phyloP scores from a whole-genome alignment of 2,113 vertebrate species.

The Platysternon megacephalum region DNA sequence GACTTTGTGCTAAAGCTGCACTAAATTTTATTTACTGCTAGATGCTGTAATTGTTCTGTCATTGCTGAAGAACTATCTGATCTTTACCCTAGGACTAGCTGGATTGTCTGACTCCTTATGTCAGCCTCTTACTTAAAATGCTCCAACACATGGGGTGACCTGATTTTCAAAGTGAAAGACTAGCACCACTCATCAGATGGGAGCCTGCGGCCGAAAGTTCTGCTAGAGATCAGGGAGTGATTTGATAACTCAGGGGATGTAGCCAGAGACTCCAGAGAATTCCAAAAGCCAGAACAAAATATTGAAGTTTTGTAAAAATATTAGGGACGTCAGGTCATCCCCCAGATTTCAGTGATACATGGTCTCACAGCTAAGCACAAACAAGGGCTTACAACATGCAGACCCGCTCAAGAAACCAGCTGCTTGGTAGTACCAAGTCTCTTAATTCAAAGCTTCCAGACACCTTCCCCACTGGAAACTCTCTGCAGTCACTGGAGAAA shows the following conservation, averaged over 20 bases:
- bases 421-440: neutral
- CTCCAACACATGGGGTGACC: neutral
- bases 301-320: neutral
- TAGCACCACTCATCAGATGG: neutral
- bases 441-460: neutral
- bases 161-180: neutral
- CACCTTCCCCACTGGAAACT: neutral
- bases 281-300: neutral
- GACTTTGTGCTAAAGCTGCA: slow-evolving; percentile 55
- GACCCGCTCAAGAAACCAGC: neutral
- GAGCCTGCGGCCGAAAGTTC: neutral
- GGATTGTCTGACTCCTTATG: slow-evolving; percentile 51
- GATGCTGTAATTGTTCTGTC: slow-evolving; percentile 71
- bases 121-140: slow-evolving; percentile 42
- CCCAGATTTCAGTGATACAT: rapidly evolving
- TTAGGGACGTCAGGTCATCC: neutral
- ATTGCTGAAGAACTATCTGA: slow-evolving; percentile 70
- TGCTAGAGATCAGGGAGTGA: neutral
- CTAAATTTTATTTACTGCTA: slow-evolving; percentile 60
- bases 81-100: slow-evolving; percentile 54
- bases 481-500: neutral
- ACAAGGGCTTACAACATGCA: neutral
- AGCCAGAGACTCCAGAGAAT: neutral
- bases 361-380: rapidly evolving
- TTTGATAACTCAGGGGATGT: neutral